A percentile compares a stretch with the other conserved stretches of the same genome.
phyloP scores from a whole-genome alignment of 2,797 vertebrate species.

The Oceanodroma leucorhoa region DNA sequence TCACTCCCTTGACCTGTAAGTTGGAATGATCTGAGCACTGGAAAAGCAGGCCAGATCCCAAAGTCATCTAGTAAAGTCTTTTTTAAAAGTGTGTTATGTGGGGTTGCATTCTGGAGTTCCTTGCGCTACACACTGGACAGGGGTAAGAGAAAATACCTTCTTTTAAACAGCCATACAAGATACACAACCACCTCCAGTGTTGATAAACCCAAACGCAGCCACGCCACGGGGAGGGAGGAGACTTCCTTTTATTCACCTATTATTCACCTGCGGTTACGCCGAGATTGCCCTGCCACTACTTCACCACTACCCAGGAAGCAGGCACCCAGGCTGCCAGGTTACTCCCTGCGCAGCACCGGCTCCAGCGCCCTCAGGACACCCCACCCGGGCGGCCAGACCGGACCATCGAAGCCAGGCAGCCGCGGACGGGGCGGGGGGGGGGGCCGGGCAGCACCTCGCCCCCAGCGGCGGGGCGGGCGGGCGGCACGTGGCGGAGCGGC shows the following conservation, averaged over 20 bases:
- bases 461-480: too few species aligned
- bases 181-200: accelerated
- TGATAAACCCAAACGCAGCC: not conserved
- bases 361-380: not conserved
- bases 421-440: too few species aligned
- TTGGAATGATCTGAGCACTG: not conserved
- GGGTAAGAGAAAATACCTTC: not conserved
- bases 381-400: accelerated
- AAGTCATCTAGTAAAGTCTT: not conserved
- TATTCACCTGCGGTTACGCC: not conserved
- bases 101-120: not conserved
- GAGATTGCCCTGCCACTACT: not conserved
- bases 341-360: not conserved
- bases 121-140: not conserved
- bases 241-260: not conserved
- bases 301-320: not conserved
- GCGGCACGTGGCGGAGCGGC: not conserved
- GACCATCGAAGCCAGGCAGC: not conserved
- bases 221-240: conserved; percentile 4
- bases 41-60: not conserved
- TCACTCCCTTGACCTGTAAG: not conserved
- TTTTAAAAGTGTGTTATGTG: accelerated
- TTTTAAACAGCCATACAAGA: not conserved
- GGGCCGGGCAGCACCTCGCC: not conserved
- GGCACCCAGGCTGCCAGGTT: not conserved